phyloP scores from a whole-genome alignment of 1,140 invertebrate species.

The Drosophila ironensis region DNA sequence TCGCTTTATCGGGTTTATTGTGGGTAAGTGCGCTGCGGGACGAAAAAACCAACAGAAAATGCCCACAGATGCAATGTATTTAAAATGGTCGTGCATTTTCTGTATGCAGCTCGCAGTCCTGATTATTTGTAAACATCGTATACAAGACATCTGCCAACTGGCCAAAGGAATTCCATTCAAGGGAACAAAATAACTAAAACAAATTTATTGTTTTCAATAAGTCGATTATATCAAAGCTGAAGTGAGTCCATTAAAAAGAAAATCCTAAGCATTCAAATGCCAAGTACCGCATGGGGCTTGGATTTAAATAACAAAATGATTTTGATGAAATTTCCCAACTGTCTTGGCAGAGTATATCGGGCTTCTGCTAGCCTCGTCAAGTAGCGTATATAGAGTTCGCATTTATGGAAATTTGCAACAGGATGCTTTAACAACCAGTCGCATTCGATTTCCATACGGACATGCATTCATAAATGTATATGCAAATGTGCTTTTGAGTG shows the following conservation, averaged over 20 bases:
- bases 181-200: background rate
- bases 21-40: conserved; percentile 32
- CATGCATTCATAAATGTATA: too few species aligned
- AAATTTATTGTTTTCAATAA: background rate
- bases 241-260: too few species aligned
- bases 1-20: conserved; percentile 69
- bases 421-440: background rate
- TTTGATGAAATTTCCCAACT: too few species aligned
- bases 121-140: conserved; percentile 53
- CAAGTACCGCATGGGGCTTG: too few species aligned
- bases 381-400: background rate
- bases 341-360: too few species aligned
- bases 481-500: conserved; percentile 13
- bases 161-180: too few species aligned
- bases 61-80: conserved; percentile 30
- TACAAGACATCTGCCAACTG: conserved; percentile 30
- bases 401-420: conserved; percentile 5
- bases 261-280: too few species aligned
- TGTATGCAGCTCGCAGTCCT: conserved; percentile 13
- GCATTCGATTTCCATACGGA: background rate
- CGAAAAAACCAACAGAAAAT: conserved; percentile 46
- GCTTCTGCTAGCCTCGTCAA: too few species aligned
- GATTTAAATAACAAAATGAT: background rate
- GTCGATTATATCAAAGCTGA: too few species aligned
- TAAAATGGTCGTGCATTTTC: conserved; percentile 20